These are phyloP conservation scores for Ametastegia equiseti DNA, from an alignment of 2,888 invertebrate genomes.

Conservation along the genomic window DNA sequence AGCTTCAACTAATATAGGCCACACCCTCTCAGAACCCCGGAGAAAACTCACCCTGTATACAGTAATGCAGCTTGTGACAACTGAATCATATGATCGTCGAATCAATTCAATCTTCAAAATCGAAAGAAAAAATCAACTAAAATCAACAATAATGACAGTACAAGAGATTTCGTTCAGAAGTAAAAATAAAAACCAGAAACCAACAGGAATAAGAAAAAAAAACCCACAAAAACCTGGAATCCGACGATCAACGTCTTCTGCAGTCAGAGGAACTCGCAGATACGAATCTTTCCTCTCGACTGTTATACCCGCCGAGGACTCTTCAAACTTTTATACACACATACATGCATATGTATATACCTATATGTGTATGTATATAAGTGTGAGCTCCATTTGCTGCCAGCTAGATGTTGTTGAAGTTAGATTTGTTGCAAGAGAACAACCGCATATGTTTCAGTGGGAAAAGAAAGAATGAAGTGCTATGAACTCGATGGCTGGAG, in stretches of 20 bases:
- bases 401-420: conserved; percentile 6
- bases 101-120: neutral
- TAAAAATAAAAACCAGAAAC: neutral
- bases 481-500: conserved; percentile 36
- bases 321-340: too few relatives aligned
- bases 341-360: too few relatives aligned
- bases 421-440: neutral
- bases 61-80: too few relatives aligned
- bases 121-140: neutral
- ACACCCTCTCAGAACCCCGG: too few relatives aligned
- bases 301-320: neutral
- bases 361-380: too few relatives aligned
- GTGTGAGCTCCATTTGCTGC: neutral
- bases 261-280: conserved; percentile 62
- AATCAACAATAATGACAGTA: too few relatives aligned
- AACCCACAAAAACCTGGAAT: conserved; percentile 39
- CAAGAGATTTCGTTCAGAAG: neutral
- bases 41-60: too few relatives aligned
- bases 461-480: conserved; percentile 28
- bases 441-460: too few relatives aligned
- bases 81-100: neutral
- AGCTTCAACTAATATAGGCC: too few relatives aligned
- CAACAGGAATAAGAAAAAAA: neutral
- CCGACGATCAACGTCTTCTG: conserved; percentile 70
- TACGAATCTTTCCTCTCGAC: conserved; percentile 63